A percentile compares a stretch with the other conserved stretches of the same genome.
phyloP scores from a whole-genome alignment of 2,113 vertebrate species.

The Phasianus colchicus region DNA sequence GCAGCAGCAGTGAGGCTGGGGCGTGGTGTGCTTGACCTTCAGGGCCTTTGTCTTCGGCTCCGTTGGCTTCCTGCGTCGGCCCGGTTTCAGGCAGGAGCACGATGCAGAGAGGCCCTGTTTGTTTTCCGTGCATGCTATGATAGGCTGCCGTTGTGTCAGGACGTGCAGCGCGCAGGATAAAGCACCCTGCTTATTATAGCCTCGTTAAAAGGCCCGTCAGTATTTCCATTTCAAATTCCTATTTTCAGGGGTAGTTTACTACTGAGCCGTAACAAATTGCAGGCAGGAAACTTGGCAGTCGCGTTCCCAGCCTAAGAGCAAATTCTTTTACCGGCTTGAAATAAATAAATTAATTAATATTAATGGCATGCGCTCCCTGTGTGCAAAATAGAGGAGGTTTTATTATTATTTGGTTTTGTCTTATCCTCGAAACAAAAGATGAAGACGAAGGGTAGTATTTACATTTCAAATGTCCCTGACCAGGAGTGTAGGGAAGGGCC shows the following conservation, averaged over 20 bases:
- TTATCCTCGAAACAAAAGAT: slow-evolving; percentile 52
- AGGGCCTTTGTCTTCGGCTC: slow-evolving; percentile 70
- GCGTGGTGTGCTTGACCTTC: slow-evolving; percentile 73
- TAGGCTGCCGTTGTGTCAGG: slow-evolving; percentile 74
- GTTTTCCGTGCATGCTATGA: slow-evolving; percentile 60
- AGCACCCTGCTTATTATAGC: slow-evolving; percentile 71
- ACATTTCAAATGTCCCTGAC: not conserved
- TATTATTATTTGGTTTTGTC: slow-evolving; percentile 59
- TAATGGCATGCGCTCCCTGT: slow-evolving; percentile 69
- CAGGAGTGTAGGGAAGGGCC: not conserved
- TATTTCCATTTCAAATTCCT: slow-evolving; percentile 79
- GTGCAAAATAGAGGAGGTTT: slow-evolving; percentile 50
- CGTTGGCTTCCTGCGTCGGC: slow-evolving; percentile 70
- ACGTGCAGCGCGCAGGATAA: slow-evolving; percentile 68
- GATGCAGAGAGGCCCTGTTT: slow-evolving; percentile 62
- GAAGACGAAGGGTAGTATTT: slow-evolving; percentile 31
- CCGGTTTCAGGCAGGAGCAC: slow-evolving; percentile 50
- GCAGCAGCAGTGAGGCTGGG: slow-evolving; percentile 62
- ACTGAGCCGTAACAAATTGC: slow-evolving; percentile 76
- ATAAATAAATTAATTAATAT: slow-evolving; percentile 77
- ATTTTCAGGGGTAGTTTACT: slow-evolving; percentile 76
- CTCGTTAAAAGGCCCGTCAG: slow-evolving; percentile 73
- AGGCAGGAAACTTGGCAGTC: slow-evolving; percentile 79
- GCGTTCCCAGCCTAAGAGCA: slow-evolving; percentile 62
- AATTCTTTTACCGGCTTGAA: slow-evolving; percentile 72